phyloP scores from a whole-genome alignment of 92 coral and sea anemone genomes.

The Heliopora coerulea region DNA sequence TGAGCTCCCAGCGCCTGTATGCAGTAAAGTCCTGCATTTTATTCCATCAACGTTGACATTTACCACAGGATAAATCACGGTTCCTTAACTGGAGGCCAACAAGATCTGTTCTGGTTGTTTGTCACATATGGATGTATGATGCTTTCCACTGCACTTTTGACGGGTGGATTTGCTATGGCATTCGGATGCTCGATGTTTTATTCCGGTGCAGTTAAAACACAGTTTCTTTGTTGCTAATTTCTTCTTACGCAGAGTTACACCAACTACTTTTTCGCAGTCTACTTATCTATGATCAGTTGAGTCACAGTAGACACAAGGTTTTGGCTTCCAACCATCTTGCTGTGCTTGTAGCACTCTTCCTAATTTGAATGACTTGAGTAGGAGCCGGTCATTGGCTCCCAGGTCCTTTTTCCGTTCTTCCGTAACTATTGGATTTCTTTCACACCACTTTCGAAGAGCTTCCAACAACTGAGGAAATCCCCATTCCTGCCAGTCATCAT shows the following conservation, averaged over 20 bases:
- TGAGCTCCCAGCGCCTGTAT: slow-evolving; percentile 29
- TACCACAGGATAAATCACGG: slow-evolving; percentile 45
- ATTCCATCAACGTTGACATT: slow-evolving; percentile 37
- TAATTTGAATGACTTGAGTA: neutral
- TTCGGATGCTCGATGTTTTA: slow-evolving; percentile 51
- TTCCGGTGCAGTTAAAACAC: slow-evolving; percentile 64
- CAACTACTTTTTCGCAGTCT: slow-evolving; percentile 60
- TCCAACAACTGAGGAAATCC: slow-evolving; percentile 45
- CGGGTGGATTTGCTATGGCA: slow-evolving; percentile 53
- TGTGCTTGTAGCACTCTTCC: slow-evolving; percentile 28
- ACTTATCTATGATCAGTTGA: slow-evolving; percentile 47
- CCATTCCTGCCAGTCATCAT: slow-evolving; percentile 62
- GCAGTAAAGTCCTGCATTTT: slow-evolving; percentile 31
- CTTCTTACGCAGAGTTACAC: slow-evolving; percentile 49
- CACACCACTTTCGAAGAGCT: slow-evolving; percentile 59
- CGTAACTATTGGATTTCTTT: slow-evolving; percentile 39
- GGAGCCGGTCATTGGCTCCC: neutral
- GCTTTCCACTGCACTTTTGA: slow-evolving; percentile 49
- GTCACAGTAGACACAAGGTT: slow-evolving; percentile 57
- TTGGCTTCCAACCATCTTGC: slow-evolving; percentile 47
- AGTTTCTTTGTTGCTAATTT: slow-evolving; percentile 32
- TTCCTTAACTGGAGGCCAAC: slow-evolving; percentile 51
- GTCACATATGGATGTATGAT: slow-evolving; percentile 66
- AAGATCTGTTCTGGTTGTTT: slow-evolving; percentile 42
- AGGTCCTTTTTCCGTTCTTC: neutral